Base-by-base conservation (phyloP, 2,113 vertebrate genomes). In the Paramormyrops kingsleyae region DNA sequence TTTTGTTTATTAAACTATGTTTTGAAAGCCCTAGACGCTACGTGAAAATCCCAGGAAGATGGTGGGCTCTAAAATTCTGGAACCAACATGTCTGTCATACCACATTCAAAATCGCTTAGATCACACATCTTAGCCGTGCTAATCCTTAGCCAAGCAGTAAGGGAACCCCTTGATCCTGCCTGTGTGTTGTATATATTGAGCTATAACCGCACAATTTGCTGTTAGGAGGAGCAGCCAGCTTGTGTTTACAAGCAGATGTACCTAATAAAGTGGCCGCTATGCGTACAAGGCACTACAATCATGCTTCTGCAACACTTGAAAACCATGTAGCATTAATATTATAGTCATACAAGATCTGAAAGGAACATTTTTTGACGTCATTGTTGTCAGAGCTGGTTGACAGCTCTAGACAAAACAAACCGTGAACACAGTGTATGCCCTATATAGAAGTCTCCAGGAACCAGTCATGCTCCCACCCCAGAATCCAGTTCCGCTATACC, bases 141-240 rank as follows among this genome's bases (percentile, higher is more conserved):
- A 80, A 80, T 39, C 74, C 74, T 80, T 80, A 80, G 74, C 35
- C 74, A 80, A 80, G 35, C 74, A 80, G 74, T 80, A 39, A 80
- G 13, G 12, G 35, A 80, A 39, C 74, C 27, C 62, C 62, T 27
- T 42, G 74, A 80, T 80, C 74, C 74, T 8, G 35, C 6, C 15
- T 42, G 74, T 80, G 31, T 80, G 74, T 80, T 42, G 35, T 39
- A 80, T 80, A 19, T 80, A 80, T 80, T 80, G 31, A 39, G 35
- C 74, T 80, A 19, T 80, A 42, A 19, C 74, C 2, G 0, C 74
- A 17, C 17, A 39, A 42, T 80, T 80, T 19, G 13, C 74, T 19
- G 35, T 42, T 42, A 15, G 74, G 31, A 42, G 35, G 35, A 77
- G 7, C 70, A 39, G 70, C 13, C 70, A 39, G 31, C n/a, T 77